Base-by-base conservation (phyloP, 2,888 invertebrate genomes). In the Ornithoptera priamus region DNA sequence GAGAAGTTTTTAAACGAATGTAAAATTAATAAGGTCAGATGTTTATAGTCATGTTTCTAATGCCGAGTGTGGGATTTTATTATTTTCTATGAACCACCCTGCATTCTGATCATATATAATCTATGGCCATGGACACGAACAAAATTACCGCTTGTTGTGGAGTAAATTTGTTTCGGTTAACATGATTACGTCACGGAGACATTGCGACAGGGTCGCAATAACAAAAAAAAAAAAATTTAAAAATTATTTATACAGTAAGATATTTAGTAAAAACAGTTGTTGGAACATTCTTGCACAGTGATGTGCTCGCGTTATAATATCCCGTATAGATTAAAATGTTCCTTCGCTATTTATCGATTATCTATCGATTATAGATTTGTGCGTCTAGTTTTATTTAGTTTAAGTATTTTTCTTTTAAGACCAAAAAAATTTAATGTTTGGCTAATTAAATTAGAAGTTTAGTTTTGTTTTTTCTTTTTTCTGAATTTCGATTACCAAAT, bases 401-500 rank as follows among this genome's bases (percentile, higher is more conserved):
- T 58, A 58, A 58, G 57, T 58, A 58, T 7, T 58, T n/a, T 58
- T 58, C 6, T 58, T 20, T 58, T 58, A 58, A 24, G 57, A 58
- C 57, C 57, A 58, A 58, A 61, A 61, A 22, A 36, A 61, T 17
- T 30, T 61, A 18, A 18, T 50, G 20, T 70, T 72, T 72, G 67
- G 61, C 71, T 73, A 20, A 58, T 58, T 58, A 7, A 58, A 53
- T 53, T 53, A 53, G n/a, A 15, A 46, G 10, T 46, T 15, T 46
- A 46, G 46, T 46, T 46, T 30, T 30, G 46, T 15, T 10, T 46
- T 53, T n/a, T 53, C 18, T 8, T 18, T n/a, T 5, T 6, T 18
- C 18, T 2, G 15, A 15, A 50, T 17, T 50, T 50, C 18, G 5
- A 12, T 53, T 53, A 53, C 18, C n/a, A 53, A n/a, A 53, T 53